Evolutionary conservation across 2,888 invertebrate species (phyloP).

Genomic region (Volucella bombylans): DNA sequence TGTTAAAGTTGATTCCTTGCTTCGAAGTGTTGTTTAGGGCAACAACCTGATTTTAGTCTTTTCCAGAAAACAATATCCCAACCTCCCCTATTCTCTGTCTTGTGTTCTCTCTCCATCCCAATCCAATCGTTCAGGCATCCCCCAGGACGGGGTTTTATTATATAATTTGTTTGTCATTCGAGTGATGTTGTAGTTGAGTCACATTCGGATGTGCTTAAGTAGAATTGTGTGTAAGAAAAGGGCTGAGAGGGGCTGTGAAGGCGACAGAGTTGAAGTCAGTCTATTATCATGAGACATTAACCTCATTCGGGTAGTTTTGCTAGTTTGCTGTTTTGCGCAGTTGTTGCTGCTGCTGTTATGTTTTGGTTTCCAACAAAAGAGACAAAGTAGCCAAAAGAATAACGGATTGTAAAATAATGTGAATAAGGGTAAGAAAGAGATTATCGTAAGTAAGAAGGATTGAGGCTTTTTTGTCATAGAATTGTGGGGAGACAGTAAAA

Average conservation of each 20-base stretch:
- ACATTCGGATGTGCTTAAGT: conserved; percentile 54
- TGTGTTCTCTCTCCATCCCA: conserved; percentile 5
- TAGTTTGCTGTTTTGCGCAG: conserved; percentile 52
- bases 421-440: no score
- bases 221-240: no score
- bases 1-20: not conserved
- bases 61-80: no score
- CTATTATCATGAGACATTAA: conserved; percentile 71
- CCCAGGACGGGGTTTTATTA: conserved; percentile 50
- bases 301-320: conserved; percentile 52
- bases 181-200: conserved; percentile 54
- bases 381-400: no score
- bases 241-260: no score
- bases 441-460: no score
- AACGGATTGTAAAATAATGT: no score
- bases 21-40: conserved; percentile 53
- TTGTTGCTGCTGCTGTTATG: conserved; percentile 29
- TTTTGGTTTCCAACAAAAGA: no score
- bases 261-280: conserved; percentile 13
- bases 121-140: not conserved
- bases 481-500: no score
- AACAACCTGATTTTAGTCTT: conserved; percentile 32
- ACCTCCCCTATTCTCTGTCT: conserved; percentile 43
- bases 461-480: no score
- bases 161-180: conserved; percentile 69